Conservation (phyloP, 1,140 invertebrate species). For the Babylonia areolata region DNA sequence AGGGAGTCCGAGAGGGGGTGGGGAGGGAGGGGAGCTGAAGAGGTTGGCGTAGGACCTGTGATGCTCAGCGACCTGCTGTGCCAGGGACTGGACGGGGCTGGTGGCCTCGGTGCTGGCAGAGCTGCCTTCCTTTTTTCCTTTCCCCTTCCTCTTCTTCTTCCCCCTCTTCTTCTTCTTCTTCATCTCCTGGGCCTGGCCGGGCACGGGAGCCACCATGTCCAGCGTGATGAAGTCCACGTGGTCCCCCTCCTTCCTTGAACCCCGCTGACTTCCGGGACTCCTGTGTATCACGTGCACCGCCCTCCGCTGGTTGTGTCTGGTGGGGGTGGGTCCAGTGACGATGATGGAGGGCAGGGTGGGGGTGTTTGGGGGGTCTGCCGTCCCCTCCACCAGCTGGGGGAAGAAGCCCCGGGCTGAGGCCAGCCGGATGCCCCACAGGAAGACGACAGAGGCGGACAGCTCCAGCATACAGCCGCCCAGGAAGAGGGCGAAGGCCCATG, state of each 20-base stretch:
- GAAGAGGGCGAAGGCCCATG: neutral
- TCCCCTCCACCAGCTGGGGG: neutral
- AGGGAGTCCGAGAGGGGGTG: neutral
- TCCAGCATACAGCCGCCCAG: neutral
- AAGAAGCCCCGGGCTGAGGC: neutral
- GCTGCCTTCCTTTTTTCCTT: neutral
- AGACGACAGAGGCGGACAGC: neutral
- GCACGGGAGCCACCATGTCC: neutral
- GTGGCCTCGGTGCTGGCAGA: neutral
- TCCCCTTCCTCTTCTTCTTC: neutral
- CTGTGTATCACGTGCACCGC: neutral
- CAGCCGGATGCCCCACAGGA: neutral
- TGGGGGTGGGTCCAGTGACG: neutral
- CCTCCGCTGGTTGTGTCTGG: neutral
- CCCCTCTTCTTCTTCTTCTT: neutral
- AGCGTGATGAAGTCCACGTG: neutral
- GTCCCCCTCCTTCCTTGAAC: neutral
- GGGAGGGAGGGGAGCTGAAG: neutral
- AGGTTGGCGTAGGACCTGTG: neutral
- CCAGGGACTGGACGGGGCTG: neutral
- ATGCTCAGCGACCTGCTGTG: neutral
- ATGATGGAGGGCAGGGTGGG: neutral
- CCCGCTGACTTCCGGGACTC: neutral
- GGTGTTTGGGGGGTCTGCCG: neutral
- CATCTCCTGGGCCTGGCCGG: neutral